These are phyloP conservation scores for Coleophora deauratella DNA, from an alignment of 2,888 invertebrate genomes.

Conservation along the genomic window DNA sequence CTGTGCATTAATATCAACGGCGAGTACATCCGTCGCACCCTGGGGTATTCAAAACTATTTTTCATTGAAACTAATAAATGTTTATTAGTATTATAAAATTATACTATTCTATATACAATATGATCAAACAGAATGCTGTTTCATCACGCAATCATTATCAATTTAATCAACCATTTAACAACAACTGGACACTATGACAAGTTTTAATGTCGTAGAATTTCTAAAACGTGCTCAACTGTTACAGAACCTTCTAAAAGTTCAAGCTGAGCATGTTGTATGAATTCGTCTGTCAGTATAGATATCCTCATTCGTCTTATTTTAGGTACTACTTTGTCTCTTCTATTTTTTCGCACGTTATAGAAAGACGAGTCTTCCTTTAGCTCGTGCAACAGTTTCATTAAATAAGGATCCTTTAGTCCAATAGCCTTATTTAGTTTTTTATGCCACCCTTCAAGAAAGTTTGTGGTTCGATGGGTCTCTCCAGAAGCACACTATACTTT, in stretches of 20 bases:
- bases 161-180: too few relatives aligned
- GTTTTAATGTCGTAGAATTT: slow-evolving; percentile 8
- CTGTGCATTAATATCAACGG: too few relatives aligned
- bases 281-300: neutral
- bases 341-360: slow-evolving; percentile 2
- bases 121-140: too few relatives aligned
- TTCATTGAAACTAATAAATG: too few relatives aligned
- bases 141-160: too few relatives aligned
- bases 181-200: too few relatives aligned
- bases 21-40: too few relatives aligned
- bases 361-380: slow-evolving; percentile 4
- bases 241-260: slow-evolving; percentile 7
- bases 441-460: slow-evolving; percentile 7
- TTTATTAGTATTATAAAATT: too few relatives aligned
- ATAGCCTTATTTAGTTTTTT: slow-evolving; percentile 5
- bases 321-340: slow-evolving; percentile 3
- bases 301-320: slow-evolving; percentile 1
- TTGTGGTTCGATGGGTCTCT: slow-evolving; percentile 8
- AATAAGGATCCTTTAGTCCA: slow-evolving; percentile 4
- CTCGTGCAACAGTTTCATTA: slow-evolving; percentile 4
- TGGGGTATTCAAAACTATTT: too few relatives aligned
- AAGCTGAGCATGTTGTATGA: slow-evolving; percentile 7
- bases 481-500: slow-evolving; percentile 7
- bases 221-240: slow-evolving; percentile 3
- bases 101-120: too few relatives aligned